These are phyloP conservation scores for Pitta sordida DNA, from an alignment of 2,113 vertebrate species.

Conservation along the genomic window DNA sequence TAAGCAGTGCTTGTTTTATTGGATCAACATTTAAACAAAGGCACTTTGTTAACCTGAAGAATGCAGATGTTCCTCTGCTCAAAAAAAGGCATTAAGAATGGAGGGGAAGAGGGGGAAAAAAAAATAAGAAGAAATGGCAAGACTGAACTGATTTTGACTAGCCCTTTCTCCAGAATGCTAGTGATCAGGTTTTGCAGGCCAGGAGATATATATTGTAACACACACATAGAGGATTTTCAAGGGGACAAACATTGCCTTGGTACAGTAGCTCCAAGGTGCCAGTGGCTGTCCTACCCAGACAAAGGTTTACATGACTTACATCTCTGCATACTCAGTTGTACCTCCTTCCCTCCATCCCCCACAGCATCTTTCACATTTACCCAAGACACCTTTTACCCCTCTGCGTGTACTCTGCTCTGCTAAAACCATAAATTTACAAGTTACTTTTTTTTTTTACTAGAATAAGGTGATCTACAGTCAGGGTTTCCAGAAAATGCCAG, in stretches of 20 bases:
- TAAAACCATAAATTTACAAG: not conserved
- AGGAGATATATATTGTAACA: not conserved
- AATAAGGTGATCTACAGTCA: not conserved
- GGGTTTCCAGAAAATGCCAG: slow-evolving; percentile 10
- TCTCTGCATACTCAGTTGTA: not conserved
- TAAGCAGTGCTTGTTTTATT: not conserved
- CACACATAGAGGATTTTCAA: not conserved
- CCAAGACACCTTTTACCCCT: not conserved
- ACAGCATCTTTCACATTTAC: not conserved
- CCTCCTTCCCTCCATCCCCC: not conserved
- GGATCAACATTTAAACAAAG: slow-evolving; percentile 15
- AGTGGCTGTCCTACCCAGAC: not conserved
- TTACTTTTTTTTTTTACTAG: not conserved
- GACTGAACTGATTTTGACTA: not conserved
- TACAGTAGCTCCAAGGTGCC: not conserved
- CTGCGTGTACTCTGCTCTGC: not conserved
- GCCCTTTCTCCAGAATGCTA: not conserved
- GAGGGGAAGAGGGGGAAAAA: not conserved
- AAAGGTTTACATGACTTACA: not conserved
- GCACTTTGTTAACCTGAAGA: not conserved
- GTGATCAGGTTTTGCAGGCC: not conserved
- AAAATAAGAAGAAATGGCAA: not conserved
- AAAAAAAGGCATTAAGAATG: not conserved
- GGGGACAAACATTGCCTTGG: not conserved
- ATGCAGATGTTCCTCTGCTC: not conserved